Evolutionary conservation across 2,113 vertebrate genomes (phyloP).

Genomic region (Psittacula cyanocephala): DNA sequence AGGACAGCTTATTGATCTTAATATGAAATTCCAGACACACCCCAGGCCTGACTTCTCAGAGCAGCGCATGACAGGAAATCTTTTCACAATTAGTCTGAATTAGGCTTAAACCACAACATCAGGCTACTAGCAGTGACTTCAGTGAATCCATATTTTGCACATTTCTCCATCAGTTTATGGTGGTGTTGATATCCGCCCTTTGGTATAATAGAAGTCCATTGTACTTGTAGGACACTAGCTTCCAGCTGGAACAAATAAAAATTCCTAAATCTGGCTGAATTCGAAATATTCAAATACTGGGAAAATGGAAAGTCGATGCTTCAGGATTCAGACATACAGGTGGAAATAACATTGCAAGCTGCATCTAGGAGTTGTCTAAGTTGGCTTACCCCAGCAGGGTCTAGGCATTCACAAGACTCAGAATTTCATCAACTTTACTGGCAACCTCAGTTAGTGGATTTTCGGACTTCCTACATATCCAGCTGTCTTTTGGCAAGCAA

Average conservation of each 20-base stretch:
- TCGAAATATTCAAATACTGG: background rate
- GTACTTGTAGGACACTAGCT: background rate
- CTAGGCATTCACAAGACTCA: background rate
- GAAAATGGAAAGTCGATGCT: background rate
- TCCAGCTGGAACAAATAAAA: background rate
- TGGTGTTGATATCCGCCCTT: background rate
- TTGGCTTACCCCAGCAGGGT: background rate
- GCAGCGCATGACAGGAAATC: background rate
- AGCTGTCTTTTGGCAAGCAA: background rate
- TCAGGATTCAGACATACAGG: background rate
- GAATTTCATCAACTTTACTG: background rate
- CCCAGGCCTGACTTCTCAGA: background rate
- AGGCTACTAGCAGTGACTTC: background rate
- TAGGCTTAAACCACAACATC: background rate
- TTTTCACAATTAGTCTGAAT: background rate
- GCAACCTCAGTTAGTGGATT: background rate
- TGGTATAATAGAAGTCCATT: background rate
- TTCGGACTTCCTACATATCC: background rate
- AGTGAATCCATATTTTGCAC: background rate
- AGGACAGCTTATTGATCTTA: background rate
- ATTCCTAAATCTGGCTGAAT: background rate
- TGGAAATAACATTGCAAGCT: background rate
- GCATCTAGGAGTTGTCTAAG: background rate
- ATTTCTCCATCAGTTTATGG: background rate
- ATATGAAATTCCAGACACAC: background rate